Conservation (phyloP, 2,888 invertebrate genomes). For the Poecilobothrus nobilitatus region DNA sequence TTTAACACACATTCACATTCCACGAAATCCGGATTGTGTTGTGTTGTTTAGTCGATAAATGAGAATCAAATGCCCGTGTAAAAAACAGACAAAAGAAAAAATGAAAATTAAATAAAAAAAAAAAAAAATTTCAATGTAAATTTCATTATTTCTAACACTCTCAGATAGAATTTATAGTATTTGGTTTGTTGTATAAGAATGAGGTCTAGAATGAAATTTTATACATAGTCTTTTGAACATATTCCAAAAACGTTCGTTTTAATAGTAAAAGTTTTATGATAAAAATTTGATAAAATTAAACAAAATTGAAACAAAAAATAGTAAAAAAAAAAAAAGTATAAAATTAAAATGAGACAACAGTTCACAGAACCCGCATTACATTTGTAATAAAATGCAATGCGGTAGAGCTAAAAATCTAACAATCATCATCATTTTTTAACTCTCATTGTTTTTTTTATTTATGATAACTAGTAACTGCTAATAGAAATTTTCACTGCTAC, state of each 20-base stretch:
- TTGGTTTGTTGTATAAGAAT: neutral
- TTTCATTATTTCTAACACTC: neutral
- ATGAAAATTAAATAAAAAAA: neutral
- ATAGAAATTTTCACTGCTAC: conserved; percentile 1
- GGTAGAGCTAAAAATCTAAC: no score
- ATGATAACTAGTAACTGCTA: no score
- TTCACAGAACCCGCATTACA: neutral
- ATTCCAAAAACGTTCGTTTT: no score
- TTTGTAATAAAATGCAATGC: no score
- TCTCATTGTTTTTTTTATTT: neutral
- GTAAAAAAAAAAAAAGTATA: neutral
- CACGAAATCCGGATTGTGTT: neutral
- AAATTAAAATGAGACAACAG: neutral
- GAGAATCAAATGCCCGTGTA: conserved; percentile 1
- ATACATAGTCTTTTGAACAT: neutral
- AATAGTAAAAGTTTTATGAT: no score
- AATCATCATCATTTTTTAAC: no score
- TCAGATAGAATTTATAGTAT: neutral
- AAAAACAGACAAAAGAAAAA: no score
- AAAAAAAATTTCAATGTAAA: neutral
- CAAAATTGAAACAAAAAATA: neutral
- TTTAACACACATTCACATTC: neutral
- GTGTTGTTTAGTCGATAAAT: neutral
- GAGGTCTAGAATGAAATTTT: neutral
- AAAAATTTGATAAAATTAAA: no score